phyloP scores from a whole-genome alignment of 2,888 invertebrate species.

The Melinopterus prodromus region DNA sequence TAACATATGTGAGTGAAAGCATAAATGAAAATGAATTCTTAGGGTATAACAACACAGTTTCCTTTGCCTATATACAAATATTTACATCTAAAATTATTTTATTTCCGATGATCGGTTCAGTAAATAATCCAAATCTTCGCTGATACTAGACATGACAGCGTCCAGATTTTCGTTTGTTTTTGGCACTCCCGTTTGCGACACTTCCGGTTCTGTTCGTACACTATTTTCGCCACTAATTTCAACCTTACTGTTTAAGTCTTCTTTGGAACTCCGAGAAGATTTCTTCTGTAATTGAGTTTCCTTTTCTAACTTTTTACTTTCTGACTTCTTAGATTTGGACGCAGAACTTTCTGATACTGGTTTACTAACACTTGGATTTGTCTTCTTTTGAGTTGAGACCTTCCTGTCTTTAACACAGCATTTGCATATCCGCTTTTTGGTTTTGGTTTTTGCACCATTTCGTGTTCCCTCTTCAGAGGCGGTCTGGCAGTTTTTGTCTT shows the following conservation, averaged over 20 bases:
- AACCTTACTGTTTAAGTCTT: not conserved
- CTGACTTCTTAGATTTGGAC: not conserved
- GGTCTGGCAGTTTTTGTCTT: not conserved
- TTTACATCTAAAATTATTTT: not conserved
- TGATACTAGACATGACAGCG: conserved; percentile 80
- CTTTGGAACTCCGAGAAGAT: not conserved
- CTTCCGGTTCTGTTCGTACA: not conserved
- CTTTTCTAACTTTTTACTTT: not conserved
- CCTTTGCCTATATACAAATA: not conserved
- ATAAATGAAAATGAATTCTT: conserved; percentile 8
- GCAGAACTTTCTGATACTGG: not conserved
- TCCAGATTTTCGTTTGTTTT: conserved; percentile 54
- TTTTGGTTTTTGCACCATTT: not conserved
- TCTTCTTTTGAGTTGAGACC: not conserved
- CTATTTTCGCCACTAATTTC: conserved; percentile 10
- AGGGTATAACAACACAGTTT: not conserved
- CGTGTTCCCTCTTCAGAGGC: not conserved
- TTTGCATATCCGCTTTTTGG: conserved; percentile 5
- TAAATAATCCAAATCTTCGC: conserved; percentile 82
- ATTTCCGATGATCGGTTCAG: conserved; percentile 62
- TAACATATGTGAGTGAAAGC: conserved; percentile 6
- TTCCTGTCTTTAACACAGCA: conserved; percentile 12
- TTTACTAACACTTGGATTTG: not conserved
- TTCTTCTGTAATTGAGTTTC: not conserved
- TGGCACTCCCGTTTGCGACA: not conserved